Evolutionary conservation across 2,888 invertebrate genomes (phyloP), one percentile per base, ranked within the genome.

Genomic region (Netelia virgata): DNA sequence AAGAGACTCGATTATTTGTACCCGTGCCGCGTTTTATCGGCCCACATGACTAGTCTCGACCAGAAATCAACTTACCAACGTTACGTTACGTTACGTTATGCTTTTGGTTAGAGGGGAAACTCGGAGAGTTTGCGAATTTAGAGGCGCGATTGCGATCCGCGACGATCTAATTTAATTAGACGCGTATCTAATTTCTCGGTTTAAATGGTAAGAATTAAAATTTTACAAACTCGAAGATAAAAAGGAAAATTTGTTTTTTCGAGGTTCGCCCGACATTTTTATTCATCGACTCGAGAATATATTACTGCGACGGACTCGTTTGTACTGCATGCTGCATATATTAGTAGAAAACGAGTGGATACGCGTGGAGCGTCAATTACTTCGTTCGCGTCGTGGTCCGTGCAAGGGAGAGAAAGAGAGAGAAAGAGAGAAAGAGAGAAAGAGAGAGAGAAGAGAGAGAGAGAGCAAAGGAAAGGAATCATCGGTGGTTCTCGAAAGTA

Each of bases 401-500:
- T n/a, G 59, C 3, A 10, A 16, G n/a, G 14, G 63, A 23, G n/a
- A 66, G 63, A 23, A 28, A 66, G 43, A 57, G 10, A 64, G 18
- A 53, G 70, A 14, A 3, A 28, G 28, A 28, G 28, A 28, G 28
- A 28, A 0, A 28, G 28, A 28, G 28, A 28, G 28, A 28, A 10
- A 16, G 6, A 18, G 28, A 28, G 28, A 28, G 63, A 16, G n/a
- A 6, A 57, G 18, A 53, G 55, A 82, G 23, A 59, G 63, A 75
- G 47, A 55, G 69, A 69, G 76, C 55, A 64, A 76, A 73, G 68
- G 74, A 79, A 82, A 85, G 81, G 83, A 72, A 83, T 36, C 36
- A 36, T 84, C 83, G 78, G 74, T 74, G 77, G 57, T 72, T 83
- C 82, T 82, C 74, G 82, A 79, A 83, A 85, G 82, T 70, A 84